Evolutionary conservation across 2,888 invertebrate species (phyloP).

Genomic region (Lasioglossum malachurum): DNA sequence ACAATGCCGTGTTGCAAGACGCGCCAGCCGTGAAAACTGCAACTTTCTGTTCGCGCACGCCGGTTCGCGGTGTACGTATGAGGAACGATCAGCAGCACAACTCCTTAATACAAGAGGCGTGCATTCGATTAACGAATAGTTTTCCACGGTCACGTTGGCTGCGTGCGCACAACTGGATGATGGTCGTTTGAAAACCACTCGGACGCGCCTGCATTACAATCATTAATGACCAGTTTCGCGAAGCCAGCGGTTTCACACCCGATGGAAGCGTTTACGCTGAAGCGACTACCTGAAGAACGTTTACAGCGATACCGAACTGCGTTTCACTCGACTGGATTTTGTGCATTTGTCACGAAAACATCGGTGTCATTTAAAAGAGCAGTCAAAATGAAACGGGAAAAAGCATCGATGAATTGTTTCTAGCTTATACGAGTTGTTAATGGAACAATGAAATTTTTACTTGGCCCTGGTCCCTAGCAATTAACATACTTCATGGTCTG

Average conservation of each 20-base stretch:
- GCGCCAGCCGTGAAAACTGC: background rate
- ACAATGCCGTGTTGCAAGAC: background rate
- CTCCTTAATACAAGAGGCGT: conserved; percentile 14
- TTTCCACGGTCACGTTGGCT: conserved; percentile 35
- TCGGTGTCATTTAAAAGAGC: too few species aligned
- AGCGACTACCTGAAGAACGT: background rate
- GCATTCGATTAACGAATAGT: conserved; percentile 41
- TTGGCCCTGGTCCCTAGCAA: too few species aligned
- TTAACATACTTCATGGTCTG: too few species aligned
- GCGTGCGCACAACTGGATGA: background rate
- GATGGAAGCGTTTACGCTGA: background rate
- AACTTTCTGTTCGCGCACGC: background rate
- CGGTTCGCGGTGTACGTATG: background rate
- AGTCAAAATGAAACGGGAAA: too few species aligned
- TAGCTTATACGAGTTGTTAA: too few species aligned
- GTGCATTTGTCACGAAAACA: too few species aligned
- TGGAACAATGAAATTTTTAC: too few species aligned
- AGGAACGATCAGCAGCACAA: conserved; percentile 32
- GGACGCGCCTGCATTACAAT: conserved; percentile 15
- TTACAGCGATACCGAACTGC: background rate
- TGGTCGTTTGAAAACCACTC: conserved; percentile 20
- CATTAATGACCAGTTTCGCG: conserved; percentile 36
- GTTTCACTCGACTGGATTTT: background rate
- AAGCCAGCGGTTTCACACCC: background rate
- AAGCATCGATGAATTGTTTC: too few species aligned